Evolutionary conservation across 2,888 invertebrate genomes (phyloP), one percentile per base, ranked within the genome.

Genomic region (Epinotia bilunana): DNA sequence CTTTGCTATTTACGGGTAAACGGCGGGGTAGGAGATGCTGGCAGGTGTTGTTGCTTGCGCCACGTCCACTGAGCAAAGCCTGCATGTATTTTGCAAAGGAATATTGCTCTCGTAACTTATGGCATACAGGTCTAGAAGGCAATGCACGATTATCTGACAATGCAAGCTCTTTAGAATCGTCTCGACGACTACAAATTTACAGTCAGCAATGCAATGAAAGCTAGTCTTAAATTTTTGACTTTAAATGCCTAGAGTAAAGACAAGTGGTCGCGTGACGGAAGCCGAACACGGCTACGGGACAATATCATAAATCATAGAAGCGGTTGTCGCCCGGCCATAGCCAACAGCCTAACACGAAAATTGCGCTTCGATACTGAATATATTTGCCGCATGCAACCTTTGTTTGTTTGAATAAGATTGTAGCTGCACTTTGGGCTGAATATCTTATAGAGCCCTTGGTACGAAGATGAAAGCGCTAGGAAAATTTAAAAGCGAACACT

Each of bases 281-380:
- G 49, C 82, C 79, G 72, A 79, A 77, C 83, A 82, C 83, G 79
- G 86, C 83, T 80, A 81, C 79, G 79, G 80, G 80, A 82, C 80
- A 80, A 81, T 76, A 77, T 78, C 82, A 89, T 91, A 91, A 92
- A 91, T 92, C 91, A 89, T 83, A 79, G 79, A 46, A 79, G 82
- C 79, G 81, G 84, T 88, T 88, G 89, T 91, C 90, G 84, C 88
- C 84, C 88, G 86, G 88, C 91, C 85, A 84, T 86, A 84, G 87
- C 84, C 81, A 86, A 86, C 87, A 83, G 88, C 84, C 87, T 87
- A 88, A 91, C 91, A 92, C 86, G 92, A 89, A 88, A 91, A 91
- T 91, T 91, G 92, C 90, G 88, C 90, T 87, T 87, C 79, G 81
- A 87, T 88, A 86, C 86, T 81, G 87, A 92, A 92, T 92, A 91